Base-by-base conservation (phyloP, 2,113 vertebrate genomes). In the Ailuropoda melanoleuca region DNA sequence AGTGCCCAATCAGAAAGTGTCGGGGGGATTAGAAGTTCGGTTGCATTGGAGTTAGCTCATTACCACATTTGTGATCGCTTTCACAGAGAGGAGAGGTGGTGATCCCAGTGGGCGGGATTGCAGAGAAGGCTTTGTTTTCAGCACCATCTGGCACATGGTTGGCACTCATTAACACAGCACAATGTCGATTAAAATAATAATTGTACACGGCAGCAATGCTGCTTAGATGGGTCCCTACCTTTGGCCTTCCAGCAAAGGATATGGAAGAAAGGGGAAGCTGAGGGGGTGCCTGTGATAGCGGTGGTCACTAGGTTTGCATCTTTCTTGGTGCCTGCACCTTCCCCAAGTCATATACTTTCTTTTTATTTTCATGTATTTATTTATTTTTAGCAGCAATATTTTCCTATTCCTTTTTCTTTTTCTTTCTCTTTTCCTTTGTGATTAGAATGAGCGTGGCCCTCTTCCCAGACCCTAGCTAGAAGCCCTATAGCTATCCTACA, bases 11-110 rank as follows among this genome's bases (percentile, higher is more conserved):
- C 96, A 97, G 96, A 98, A 91, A 93, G 90, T 95, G 96, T 89
- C 96, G 4, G 64, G 97, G 97, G 97, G 97, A 98, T 98, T 98
- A 97, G 95, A 98, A 98, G 97, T 97, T 97, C 19, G 94, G 97
- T 98, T 98, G 97, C 97, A 95, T 93, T 4, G 97, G 95, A 98
- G 98, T 98, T 97, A 98, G 97, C 98, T 98, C 98, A 98, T 98
- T 98, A 98, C 98, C 88, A 97, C 97, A 3, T 98, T 95, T 96
- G 96, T 81, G 95, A 98, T 97, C 77, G 6, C 97, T 97, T 97
- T 97, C 96, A 97, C 96, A 81, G 95, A 97, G 95, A 98, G 94
- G 93, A 97, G 96, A 98, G 97, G 97, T 97, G 91, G 95, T 66
- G 97, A 97, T 98, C 97, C 98, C 98, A 97, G 90, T 94, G 97